Evolutionary conservation across 2,113 vertebrate genomes (phyloP).

Genomic region (Fregata magnificens): DNA sequence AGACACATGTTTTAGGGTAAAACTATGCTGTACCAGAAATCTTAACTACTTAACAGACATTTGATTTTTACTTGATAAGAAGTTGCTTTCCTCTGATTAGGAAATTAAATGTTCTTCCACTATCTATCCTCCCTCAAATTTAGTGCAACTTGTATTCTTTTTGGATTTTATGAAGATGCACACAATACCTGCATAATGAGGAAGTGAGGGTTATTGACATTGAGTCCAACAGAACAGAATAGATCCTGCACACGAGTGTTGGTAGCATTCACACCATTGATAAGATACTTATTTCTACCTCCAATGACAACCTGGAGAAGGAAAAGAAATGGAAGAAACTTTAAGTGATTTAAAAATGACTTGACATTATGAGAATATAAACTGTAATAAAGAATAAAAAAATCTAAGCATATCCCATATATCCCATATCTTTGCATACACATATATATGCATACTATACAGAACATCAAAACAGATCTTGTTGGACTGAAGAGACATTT

Average conservation of each 20-base stretch:
- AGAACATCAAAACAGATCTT: not conserved
- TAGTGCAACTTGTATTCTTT: not conserved
- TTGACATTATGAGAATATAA: not conserved
- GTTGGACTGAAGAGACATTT: not conserved
- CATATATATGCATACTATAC: not conserved
- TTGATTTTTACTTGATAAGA: not conserved
- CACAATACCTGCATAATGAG: constrained; percentile 95
- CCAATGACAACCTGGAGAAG: constrained; percentile 82
- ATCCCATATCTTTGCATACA: not conserved
- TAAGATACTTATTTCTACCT: constrained; percentile 92
- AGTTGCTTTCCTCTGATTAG: not conserved
- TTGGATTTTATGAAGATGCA: not conserved
- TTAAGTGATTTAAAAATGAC: not conserved
- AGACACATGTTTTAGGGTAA: not conserved
- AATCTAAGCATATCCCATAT: not conserved
- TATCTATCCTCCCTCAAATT: not conserved
- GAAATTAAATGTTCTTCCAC: not conserved
- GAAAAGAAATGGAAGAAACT: not conserved
- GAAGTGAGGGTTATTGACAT: constrained; percentile 98
- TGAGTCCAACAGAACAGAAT: constrained; percentile 94
- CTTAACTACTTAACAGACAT: not conserved
- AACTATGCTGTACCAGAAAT: not conserved
- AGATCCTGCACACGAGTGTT: constrained; percentile 90
- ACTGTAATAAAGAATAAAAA: not conserved
- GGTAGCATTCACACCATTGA: constrained; percentile 91